A percentile compares a stretch with the other conserved stretches of the same genome.
Conservation (phyloP, 2,888 invertebrate species). For the Scaeva pyrastri region DNA sequence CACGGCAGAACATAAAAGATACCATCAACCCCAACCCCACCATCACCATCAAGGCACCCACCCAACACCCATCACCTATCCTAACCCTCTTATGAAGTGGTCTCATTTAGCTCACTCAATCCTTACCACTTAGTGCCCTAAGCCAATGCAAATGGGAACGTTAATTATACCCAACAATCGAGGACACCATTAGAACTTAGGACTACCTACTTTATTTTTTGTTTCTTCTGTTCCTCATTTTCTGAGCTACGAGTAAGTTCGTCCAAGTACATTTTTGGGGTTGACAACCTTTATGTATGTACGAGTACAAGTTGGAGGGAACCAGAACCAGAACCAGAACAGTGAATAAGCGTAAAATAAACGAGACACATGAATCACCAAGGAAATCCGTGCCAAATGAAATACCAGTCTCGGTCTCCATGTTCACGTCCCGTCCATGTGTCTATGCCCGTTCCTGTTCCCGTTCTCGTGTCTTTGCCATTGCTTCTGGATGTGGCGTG, state of each 20-base stretch:
- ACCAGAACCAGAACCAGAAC: too few species aligned
- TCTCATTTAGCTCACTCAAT: conserved; percentile 39
- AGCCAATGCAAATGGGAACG: conserved; percentile 60
- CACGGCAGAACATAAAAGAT: conserved; percentile 9
- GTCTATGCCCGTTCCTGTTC: background rate
- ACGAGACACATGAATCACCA: conserved; percentile 47
- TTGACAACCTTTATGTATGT: conserved; percentile 53
- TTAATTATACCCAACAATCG: conserved; percentile 66
- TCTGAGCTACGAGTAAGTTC: conserved; percentile 40
- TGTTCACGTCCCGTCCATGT: too few species aligned
- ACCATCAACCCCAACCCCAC: background rate
- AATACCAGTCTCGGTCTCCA: conserved; percentile 51
- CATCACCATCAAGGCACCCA: background rate
- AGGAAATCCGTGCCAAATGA: conserved; percentile 44
- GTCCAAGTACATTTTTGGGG: conserved; percentile 48
- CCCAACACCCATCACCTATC: conserved; percentile 3
- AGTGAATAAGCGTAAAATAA: background rate
- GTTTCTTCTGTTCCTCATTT: conserved; percentile 1
- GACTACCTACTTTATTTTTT: conserved; percentile 10
- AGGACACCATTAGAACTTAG: conserved; percentile 54
- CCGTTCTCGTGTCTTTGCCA: background rate
- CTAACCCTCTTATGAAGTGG: conserved; percentile 30
- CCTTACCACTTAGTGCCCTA: conserved; percentile 38
- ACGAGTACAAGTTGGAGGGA: background rate
- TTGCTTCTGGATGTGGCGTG: background rate